These are phyloP conservation scores for Leucophenga varia DNA, from an alignment of 1,140 invertebrate species.

Conservation along the genomic window DNA sequence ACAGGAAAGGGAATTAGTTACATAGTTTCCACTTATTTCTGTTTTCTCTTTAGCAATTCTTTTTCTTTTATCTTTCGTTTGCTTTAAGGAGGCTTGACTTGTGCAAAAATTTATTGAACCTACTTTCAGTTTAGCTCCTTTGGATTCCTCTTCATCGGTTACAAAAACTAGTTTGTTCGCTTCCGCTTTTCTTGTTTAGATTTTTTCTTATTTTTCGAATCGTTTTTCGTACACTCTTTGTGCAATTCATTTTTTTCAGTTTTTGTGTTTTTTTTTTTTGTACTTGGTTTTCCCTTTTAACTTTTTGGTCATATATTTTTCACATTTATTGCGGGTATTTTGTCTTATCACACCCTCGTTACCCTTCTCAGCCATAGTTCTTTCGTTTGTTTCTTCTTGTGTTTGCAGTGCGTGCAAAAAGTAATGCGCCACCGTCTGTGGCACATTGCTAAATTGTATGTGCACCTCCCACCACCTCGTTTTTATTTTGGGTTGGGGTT, in stretches of 20 bases:
- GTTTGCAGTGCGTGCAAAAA: conserved; percentile 52
- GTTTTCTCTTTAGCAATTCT: no score
- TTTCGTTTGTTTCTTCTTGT: conserved; percentile 15
- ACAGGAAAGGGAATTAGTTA: no score
- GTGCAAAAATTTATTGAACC: no score
- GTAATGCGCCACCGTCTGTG: conserved; percentile 20
- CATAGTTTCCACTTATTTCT: no score
- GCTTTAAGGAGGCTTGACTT: no score
- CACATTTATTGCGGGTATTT: conserved; percentile 53
- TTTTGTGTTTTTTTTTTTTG: conserved; percentile 8
- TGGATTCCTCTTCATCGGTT: no score
- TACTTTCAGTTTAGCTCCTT: no score
- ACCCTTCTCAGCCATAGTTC: no score
- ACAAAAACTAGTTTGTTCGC: no score
- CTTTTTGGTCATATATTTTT: conserved; percentile 50
- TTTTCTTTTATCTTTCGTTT: no score
- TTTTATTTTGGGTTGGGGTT: no score
- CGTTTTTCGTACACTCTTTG: neutral
- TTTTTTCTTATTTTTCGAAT: neutral
- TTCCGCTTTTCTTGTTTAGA: conserved; percentile 2
- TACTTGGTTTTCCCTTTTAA: conserved; percentile 35
- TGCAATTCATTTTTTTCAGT: neutral
- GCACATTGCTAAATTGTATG: conserved; percentile 6
- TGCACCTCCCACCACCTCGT: no score
- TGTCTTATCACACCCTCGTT: conserved; percentile 47